Evolutionary conservation across 1,140 invertebrate species (phyloP).

Genomic region (Cydia pomonella): DNA sequence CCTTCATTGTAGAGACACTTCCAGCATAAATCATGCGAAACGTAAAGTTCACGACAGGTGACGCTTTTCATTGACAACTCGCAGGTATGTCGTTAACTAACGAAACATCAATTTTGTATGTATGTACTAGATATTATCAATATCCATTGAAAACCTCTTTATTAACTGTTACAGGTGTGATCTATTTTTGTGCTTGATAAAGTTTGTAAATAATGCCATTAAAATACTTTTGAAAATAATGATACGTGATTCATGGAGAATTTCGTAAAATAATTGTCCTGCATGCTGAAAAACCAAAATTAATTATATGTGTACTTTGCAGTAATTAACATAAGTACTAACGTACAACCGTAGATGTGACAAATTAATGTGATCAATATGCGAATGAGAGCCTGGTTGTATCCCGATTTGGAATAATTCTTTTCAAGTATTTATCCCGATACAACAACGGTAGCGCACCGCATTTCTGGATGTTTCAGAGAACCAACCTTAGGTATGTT

Average conservation of each 20-base stretch:
- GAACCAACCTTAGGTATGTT: slow-evolving; percentile 29
- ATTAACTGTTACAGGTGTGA: too few relatives aligned
- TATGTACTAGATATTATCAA: too few relatives aligned
- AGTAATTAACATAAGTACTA: slow-evolving; percentile 18
- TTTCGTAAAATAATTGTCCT: not conserved
- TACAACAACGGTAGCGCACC: slow-evolving; percentile 29
- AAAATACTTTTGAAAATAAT: not conserved
- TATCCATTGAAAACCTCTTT: too few relatives aligned
- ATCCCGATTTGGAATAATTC: slow-evolving; percentile 32
- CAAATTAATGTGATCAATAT: slow-evolving; percentile 31
- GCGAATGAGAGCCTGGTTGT: slow-evolving; percentile 15
- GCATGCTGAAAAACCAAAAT: not conserved
- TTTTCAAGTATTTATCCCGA: slow-evolving; percentile 32
- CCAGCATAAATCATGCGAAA: slow-evolving; percentile 19
- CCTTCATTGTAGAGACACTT: not conserved
- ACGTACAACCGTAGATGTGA: slow-evolving; percentile 17
- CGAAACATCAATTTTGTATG: too few relatives aligned
- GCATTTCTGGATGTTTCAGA: slow-evolving; percentile 32
- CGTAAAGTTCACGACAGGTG: slow-evolving; percentile 21
- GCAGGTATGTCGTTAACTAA: not conserved
- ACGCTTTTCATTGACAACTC: slow-evolving; percentile 7
- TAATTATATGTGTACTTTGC: not conserved
- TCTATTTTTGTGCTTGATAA: too few relatives aligned
- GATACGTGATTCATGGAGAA: not conserved
- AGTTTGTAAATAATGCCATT: too few relatives aligned